Base-by-base conservation (phyloP, 2,797 vertebrate genomes). In the Loris lydekkerianus region DNA sequence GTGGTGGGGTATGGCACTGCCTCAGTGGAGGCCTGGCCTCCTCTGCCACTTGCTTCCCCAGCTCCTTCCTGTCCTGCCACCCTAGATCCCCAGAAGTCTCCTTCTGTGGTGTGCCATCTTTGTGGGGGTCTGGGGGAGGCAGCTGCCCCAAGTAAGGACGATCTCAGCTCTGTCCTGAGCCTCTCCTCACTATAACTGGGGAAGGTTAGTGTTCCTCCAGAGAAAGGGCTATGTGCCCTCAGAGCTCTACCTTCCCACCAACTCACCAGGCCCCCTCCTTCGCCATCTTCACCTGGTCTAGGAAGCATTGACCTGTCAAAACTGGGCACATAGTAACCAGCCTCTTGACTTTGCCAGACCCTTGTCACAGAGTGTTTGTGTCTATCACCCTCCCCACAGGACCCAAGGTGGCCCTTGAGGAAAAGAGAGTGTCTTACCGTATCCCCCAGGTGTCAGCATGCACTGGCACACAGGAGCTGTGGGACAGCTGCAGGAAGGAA, bases 331-430 rank as follows among this genome's bases (percentile, higher is more conserved):
- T 10, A 40, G 2, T 49, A 17, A 31, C 7, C 11, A 40, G 37
- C 72, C 34, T 88, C 49, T 73, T 65, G 81, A 27, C 58, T 37
- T 75, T 60, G 60, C n/a, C n/a, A 70, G n/a, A 27, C 29, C 29
- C n/a, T 27, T 4, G 13, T 65, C 29, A 27, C 7, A 11, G 40
- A 7, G 46, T 1, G 43, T 34, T 21, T 21, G 80, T 13, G 7
- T 15, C 40, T 27, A 10, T 1, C 31, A 61, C 15, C 18, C 25
- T 78, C 56, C 4, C 25, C 15, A 0, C 0, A 15, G 43, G 49
- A 10, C 8, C 73, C 0, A 1, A 20, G 17, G 13, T 1, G 53
- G 43, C 5, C 5, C 56, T 15, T 2, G 4, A 29, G 72, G 43
- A 61, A n/a, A 78, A 43, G 56, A 13, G 18, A 10, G 31, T 13